Percentiles rank a stretch among this genome's conserved stretches.
These are phyloP conservation scores for Griposia aprilina DNA, from an alignment of 2,888 invertebrate genomes.

Conservation along the genomic window DNA sequence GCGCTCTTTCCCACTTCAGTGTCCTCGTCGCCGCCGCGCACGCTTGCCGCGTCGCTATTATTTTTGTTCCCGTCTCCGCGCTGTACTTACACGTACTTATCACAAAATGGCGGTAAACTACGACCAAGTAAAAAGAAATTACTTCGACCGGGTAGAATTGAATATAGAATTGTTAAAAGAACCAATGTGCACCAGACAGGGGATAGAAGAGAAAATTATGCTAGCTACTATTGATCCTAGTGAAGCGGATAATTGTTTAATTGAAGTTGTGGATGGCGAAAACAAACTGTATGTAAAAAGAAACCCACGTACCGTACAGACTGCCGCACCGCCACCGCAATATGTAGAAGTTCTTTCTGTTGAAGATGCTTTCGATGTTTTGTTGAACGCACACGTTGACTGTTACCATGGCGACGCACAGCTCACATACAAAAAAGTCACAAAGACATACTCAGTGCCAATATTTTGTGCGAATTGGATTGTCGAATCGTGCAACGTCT, in stretches of 20 bases:
- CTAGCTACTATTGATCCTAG: neutral
- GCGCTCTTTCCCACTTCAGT: conserved; percentile 22
- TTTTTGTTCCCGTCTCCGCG: neutral
- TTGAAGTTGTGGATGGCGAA: neutral
- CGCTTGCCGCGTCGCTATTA: neutral
- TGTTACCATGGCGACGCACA: neutral
- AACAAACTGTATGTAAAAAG: conserved; percentile 23
- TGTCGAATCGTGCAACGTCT: conserved; percentile 38
- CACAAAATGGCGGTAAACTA: conserved; percentile 52
- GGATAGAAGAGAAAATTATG: conserved; percentile 21
- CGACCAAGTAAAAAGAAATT: neutral
- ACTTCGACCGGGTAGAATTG: neutral
- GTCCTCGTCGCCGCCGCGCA: conserved; percentile 25
- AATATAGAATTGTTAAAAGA: neutral
- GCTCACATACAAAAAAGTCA: neutral
- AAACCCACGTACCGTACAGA: accelerated
- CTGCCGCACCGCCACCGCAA: neutral
- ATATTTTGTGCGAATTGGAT: neutral
- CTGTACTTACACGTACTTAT: neutral
- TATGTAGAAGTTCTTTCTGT: conserved; percentile 19
- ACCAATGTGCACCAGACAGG: neutral
- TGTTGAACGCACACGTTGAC: conserved; percentile 23
- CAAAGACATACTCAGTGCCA: neutral
- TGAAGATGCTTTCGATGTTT: conserved; percentile 43
- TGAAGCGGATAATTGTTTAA: accelerated